Evolutionary conservation across 2,888 invertebrate genomes (phyloP).

Genomic region (Drosophila macrospina): DNA sequence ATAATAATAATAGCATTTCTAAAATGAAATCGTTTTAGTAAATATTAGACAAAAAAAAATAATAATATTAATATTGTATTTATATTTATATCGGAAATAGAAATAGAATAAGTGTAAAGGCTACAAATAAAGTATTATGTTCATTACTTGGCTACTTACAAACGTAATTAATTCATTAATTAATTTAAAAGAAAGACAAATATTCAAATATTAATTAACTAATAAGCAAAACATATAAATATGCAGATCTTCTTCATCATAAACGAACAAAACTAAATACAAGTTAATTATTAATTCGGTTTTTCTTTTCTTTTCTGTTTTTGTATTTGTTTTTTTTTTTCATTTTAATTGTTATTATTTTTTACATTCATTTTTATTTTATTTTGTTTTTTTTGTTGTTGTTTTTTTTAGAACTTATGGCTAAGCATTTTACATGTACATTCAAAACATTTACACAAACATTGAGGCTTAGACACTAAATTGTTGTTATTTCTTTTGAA

Average conservation of each 20-base stretch:
- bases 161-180: constrained; percentile 37
- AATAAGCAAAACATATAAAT: constrained; percentile 51
- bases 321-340: constrained; percentile 1
- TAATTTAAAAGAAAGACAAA: constrained; percentile 34
- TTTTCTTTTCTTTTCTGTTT: constrained; percentile 4
- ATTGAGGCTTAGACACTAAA: constrained; percentile 39
- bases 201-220: constrained; percentile 46
- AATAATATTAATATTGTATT: neutral
- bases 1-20: constrained; percentile 57
- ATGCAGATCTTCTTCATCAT: constrained; percentile 50
- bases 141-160: constrained; percentile 73
- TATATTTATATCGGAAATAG: constrained; percentile 40
- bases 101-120: constrained; percentile 35
- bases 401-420: constrained; percentile 25
- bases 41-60: constrained; percentile 42
- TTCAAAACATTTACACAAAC: constrained; percentile 74
- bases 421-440: constrained; percentile 55
- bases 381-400: constrained; percentile 15
- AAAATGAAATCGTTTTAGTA: constrained; percentile 73
- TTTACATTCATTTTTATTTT: constrained; percentile 51
- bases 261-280: constrained; percentile 58
- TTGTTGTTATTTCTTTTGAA: constrained; percentile 45
- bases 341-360: constrained; percentile 38
- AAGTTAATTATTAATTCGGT: constrained; percentile 35
- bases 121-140: constrained; percentile 63